Conservation (phyloP, 2,797 vertebrate species). For the Chiloscyllium punctatum region DNA sequence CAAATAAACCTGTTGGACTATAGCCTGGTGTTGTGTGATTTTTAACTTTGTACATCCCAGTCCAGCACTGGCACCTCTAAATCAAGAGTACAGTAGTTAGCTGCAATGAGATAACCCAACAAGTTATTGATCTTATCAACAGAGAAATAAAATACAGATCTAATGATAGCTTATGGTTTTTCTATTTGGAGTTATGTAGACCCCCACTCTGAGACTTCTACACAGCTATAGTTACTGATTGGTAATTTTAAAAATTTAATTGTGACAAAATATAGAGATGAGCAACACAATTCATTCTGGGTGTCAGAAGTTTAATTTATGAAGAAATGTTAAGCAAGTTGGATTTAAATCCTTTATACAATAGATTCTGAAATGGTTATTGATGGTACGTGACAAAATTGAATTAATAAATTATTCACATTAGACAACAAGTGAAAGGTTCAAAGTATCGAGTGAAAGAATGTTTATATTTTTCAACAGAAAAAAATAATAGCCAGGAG, state of each 20-base stretch:
- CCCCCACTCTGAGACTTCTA: background rate
- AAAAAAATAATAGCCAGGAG: background rate
- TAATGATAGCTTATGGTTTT: background rate
- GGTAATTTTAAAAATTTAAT: background rate
- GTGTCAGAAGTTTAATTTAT: conserved; percentile 6
- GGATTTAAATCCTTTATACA: background rate
- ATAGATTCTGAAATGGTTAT: background rate
- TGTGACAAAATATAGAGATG: background rate
- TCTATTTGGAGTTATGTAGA: background rate
- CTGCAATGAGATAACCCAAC: background rate
- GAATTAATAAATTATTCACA: background rate
- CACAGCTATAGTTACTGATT: background rate
- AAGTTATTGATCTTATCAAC: background rate
- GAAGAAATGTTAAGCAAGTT: background rate
- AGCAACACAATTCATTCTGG: background rate
- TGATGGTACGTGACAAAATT: background rate
- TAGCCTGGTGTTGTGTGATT: too few species aligned
- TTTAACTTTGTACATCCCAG: too few species aligned
- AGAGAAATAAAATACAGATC: background rate
- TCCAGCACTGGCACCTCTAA: too few species aligned
- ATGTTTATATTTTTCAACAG: background rate
- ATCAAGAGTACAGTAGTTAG: background rate
- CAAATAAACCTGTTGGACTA: too few species aligned
- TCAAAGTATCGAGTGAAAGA: background rate
- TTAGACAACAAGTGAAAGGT: background rate